phyloP scores from a whole-genome alignment of 1,140 invertebrate species.

The Ylistrum balloti region DNA sequence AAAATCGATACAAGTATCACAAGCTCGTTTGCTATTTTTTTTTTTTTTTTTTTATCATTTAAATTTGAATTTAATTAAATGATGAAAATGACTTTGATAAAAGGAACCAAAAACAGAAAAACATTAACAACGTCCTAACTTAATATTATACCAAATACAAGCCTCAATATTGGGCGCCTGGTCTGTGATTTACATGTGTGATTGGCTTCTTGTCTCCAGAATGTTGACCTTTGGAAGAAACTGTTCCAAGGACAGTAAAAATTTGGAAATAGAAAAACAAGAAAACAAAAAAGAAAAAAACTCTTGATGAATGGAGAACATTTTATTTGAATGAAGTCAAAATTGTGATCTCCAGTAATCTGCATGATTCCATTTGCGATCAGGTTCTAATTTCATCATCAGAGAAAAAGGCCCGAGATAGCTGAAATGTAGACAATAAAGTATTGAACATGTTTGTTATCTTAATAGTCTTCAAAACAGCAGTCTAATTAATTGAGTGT shows the following conservation, averaged over 20 bases:
- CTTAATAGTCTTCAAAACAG: no score
- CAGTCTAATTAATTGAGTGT: no score
- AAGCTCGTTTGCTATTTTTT: background rate
- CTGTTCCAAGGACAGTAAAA: conserved; percentile 4
- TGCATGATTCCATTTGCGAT: background rate
- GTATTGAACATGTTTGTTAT: background rate
- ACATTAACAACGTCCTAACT: conserved; percentile 6
- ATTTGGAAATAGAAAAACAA: no score
- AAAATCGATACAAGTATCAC: background rate
- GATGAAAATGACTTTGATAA: conserved; percentile 39
- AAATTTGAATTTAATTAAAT: conserved; percentile 22
- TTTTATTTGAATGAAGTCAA: background rate
- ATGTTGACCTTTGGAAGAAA: background rate
- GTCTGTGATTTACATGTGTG: conserved; percentile 23
- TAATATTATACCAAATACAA: background rate
- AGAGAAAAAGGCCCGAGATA: background rate
- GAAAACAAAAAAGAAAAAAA: background rate
- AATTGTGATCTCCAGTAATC: background rate
- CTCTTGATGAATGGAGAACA: background rate
- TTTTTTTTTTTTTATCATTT: background rate
- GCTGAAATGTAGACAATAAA: background rate
- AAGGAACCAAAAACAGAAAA: background rate
- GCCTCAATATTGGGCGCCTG: background rate
- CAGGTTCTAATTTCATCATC: background rate
- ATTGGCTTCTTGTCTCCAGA: background rate